Percentiles rank a stretch among this genome's conserved stretches.
Evolutionary conservation across 2,113 vertebrate species (phyloP).

Genomic region (Nothobranchius furzeri): DNA sequence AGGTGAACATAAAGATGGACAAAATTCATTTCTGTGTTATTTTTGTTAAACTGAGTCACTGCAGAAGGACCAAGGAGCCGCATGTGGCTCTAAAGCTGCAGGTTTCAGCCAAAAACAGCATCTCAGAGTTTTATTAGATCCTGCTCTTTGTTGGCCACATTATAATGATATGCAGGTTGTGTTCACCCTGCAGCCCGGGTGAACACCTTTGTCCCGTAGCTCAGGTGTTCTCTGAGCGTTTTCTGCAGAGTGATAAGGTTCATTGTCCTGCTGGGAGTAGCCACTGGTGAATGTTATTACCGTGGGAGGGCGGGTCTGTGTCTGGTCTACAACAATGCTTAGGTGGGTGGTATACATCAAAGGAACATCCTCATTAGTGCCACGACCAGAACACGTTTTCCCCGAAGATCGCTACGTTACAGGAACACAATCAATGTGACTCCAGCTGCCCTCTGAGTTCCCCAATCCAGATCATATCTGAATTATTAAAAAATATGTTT

Average conservation of each 20-base stretch:
- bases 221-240: not conserved
- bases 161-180: slow-evolving; percentile 3
- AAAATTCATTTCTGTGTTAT: no score
- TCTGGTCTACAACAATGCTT: not conserved
- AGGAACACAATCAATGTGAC: not conserved
- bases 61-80: no score
- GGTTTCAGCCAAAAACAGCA: no score
- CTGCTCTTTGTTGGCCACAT: not conserved
- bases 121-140: not conserved
- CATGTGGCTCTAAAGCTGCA: no score
- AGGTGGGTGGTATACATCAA: not conserved
- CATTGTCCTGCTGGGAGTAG: not conserved
- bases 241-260: not conserved
- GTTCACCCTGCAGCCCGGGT: not conserved
- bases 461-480: not conserved
- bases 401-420: not conserved
- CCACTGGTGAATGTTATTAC: not conserved
- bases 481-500: not conserved
- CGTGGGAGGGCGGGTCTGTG: not conserved
- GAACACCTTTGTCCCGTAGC: not conserved
- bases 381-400: not conserved
- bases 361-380: slow-evolving; percentile 3
- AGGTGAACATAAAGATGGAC: no score
- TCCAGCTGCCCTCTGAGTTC: not conserved
- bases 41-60: no score